phyloP scores from a whole-genome alignment of 2,888 invertebrate species.

The Cerastis rubricosa region DNA sequence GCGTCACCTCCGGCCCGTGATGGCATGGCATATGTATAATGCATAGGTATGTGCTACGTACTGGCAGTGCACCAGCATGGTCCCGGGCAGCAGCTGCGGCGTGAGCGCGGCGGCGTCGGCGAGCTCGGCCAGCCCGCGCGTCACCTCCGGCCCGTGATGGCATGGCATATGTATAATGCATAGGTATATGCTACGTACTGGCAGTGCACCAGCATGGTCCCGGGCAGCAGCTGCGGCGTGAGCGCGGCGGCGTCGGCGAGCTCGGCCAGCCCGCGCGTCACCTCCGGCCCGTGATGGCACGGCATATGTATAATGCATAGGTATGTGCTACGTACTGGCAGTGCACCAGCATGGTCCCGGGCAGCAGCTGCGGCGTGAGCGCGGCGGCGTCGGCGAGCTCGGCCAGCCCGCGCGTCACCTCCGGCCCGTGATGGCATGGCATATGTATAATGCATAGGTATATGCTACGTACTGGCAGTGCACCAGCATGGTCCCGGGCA shows the following conservation, averaged over 20 bases:
- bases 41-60: slow-evolving; percentile 75
- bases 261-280: slow-evolving; percentile 96
- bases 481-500: slow-evolving; percentile 92
- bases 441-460: no score
- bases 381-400: slow-evolving; percentile 94
- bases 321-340: slow-evolving; percentile 92
- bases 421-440: slow-evolving; percentile 98
- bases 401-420: slow-evolving; percentile 96
- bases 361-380: slow-evolving; percentile 66
- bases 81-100: slow-evolving; percentile 69
- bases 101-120: slow-evolving; percentile 92
- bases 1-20: slow-evolving; percentile 97
- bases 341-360: slow-evolving; percentile 94
- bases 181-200: slow-evolving; percentile 89
- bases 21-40: no score
- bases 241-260: slow-evolving; percentile 93
- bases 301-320: no score
- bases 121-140: slow-evolving; percentile 95
- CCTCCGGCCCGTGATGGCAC: slow-evolving; percentile 98
- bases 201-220: slow-evolving; percentile 96
- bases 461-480: slow-evolving; percentile 93
- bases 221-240: slow-evolving; percentile 65
- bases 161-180: no score
- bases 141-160: slow-evolving; percentile 97
- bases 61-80: slow-evolving; percentile 97